Percentiles rank a stretch among this genome's conserved stretches.
These are phyloP conservation scores for Misgurnus mizolepis DNA, from an alignment of 2,113 vertebrate species.

Conservation along the genomic window DNA sequence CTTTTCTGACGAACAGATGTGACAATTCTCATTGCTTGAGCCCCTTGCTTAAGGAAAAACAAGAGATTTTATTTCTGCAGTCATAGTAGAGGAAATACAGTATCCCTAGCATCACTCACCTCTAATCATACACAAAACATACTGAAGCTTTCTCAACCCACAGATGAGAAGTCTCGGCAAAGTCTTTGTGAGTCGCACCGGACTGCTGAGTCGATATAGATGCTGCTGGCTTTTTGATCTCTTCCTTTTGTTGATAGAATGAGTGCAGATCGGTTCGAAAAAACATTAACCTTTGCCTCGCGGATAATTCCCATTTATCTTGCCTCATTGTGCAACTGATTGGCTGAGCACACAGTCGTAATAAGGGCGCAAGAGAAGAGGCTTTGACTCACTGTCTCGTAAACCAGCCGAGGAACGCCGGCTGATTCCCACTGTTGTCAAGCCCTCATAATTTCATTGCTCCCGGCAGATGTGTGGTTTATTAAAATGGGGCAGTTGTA, in stretches of 20 bases:
- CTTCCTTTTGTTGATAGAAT: constrained; percentile 65
- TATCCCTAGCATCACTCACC: too few relatives aligned
- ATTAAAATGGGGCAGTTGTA: constrained; percentile 33
- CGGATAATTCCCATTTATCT: constrained; percentile 61
- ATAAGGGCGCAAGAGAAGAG: constrained; percentile 26
- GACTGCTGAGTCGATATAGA: constrained; percentile 59
- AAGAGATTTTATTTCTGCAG: constrained; percentile 1
- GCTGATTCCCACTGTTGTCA: constrained; percentile 60
- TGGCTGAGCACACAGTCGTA: constrained; percentile 52
- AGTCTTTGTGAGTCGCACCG: background rate
- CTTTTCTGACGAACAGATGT: constrained; percentile 43
- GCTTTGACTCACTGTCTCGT: constrained; percentile 5
- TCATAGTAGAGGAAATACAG: background rate
- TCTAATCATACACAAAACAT: background rate
- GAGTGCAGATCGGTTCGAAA: constrained; percentile 54
- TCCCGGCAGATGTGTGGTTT: constrained; percentile 52
- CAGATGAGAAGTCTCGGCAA: constrained; percentile 23
- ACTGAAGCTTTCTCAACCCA: background rate
- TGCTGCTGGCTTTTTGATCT: constrained; percentile 57
- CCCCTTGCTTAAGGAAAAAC: constrained; percentile 8
- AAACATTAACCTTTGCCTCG: constrained; percentile 69
- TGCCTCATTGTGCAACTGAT: constrained; percentile 55
- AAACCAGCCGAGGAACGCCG: constrained; percentile 28
- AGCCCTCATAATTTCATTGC: constrained; percentile 61
- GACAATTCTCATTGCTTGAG: constrained; percentile 28